Conservation (phyloP, 2,113 vertebrate species). For the Esox niger region DNA sequence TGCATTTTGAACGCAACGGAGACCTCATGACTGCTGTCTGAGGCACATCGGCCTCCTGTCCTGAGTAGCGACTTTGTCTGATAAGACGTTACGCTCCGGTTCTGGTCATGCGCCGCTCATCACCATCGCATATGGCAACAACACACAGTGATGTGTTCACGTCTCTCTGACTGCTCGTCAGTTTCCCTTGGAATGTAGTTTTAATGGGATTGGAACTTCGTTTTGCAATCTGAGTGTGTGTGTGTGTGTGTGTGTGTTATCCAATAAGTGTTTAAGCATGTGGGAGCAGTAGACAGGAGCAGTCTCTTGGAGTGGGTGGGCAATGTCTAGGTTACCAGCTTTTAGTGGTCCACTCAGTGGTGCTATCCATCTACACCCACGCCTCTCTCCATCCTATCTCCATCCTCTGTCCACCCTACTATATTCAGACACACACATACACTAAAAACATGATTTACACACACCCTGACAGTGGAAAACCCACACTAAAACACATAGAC, state of each 20-base stretch:
- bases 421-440: constrained; percentile 7
- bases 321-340: constrained; percentile 46
- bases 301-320: constrained; percentile 32
- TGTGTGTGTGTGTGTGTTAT: neutral
- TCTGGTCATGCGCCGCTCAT: constrained; percentile 64
- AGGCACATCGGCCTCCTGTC: constrained; percentile 20
- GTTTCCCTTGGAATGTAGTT: neutral
- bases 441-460: neutral
- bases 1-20: constrained; percentile 52
- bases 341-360: constrained; percentile 48
- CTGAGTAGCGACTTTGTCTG: constrained; percentile 66
- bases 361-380: constrained; percentile 54
- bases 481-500: constrained; percentile 1
- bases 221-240: neutral
- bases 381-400: constrained; percentile 21
- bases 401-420: neutral
- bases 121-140: constrained; percentile 39
- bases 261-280: constrained; percentile 6
- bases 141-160: constrained; percentile 47
- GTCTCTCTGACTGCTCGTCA: neutral
- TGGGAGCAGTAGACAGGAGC: neutral
- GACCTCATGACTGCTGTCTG: constrained; percentile 66
- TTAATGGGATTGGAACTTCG: too few relatives aligned
- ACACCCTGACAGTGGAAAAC: neutral
- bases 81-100: constrained; percentile 63